phyloP scores from a whole-genome alignment of 2,888 invertebrate species.

The Sphinx pinastri region DNA sequence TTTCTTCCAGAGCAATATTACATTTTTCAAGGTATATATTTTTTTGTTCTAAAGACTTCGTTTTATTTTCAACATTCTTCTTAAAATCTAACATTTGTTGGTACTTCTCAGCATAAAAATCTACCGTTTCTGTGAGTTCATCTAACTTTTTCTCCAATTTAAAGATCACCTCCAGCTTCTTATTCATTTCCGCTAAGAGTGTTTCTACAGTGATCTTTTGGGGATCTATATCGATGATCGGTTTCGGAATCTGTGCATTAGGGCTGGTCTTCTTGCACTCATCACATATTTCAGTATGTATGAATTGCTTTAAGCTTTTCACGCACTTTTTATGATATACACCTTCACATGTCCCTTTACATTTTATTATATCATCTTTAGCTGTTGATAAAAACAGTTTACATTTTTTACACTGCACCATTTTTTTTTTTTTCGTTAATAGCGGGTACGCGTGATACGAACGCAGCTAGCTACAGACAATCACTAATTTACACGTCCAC shows the following conservation, averaged over 20 bases:
- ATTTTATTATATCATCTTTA: not conserved
- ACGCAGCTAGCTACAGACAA: not conserved
- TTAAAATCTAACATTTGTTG: not conserved
- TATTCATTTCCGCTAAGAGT: not conserved
- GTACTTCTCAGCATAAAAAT: not conserved
- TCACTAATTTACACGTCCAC: not conserved
- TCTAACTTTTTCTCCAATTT: not conserved
- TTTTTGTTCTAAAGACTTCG: not conserved
- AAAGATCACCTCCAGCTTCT: not conserved
- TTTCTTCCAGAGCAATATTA: not conserved
- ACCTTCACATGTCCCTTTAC: not conserved
- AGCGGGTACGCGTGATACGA: not conserved
- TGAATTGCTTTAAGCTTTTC: not conserved
- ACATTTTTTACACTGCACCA: not conserved
- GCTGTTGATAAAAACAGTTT: not conserved
- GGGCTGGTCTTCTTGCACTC: not conserved
- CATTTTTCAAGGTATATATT: not conserved
- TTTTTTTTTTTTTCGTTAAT: too few species aligned
- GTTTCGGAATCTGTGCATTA: too few species aligned
- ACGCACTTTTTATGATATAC: not conserved
- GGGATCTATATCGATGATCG: not conserved
- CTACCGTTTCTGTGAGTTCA: not conserved
- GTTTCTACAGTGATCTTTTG: not conserved
- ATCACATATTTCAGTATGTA: not conserved
- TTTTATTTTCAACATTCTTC: not conserved